A percentile compares a stretch with the other conserved stretches of the same genome.
Evolutionary conservation across 2,888 invertebrate species (phyloP).

Genomic region (Aporophyla nigra): DNA sequence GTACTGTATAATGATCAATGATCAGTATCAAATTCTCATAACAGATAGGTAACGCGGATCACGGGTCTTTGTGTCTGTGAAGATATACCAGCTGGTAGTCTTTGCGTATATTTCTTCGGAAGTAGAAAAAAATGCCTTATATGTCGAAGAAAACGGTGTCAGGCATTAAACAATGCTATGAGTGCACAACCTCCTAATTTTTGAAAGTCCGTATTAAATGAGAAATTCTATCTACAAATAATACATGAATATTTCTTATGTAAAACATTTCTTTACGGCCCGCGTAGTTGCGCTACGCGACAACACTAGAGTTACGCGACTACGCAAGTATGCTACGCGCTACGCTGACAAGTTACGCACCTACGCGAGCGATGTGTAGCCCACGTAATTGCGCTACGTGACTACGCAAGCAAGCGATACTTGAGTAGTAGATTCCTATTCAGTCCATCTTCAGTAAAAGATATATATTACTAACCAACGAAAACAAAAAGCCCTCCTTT

Average conservation of each 20-base stretch:
- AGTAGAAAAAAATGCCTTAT: neutral
- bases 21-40: neutral
- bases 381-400: neutral
- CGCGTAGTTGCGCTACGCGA: neutral
- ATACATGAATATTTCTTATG: neutral
- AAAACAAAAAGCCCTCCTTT: too few species aligned
- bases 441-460: neutral
- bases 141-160: neutral
- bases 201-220: neutral
- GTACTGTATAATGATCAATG: neutral
- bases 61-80: neutral
- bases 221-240: neutral
- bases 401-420: too few species aligned
- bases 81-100: neutral
- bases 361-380: neutral
- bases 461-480: too few species aligned
- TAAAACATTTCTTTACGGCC: neutral
- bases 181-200: neutral
- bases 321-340: neutral
- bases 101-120: neutral
- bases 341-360: neutral
- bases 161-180: neutral
- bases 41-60: neutral
- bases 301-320: neutral
- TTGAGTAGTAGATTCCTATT: neutral